Evolutionary conservation across 1,140 invertebrate species (phyloP), one percentile per base, ranked within the genome.

Genomic region (Portunus trituberculatus): DNA sequence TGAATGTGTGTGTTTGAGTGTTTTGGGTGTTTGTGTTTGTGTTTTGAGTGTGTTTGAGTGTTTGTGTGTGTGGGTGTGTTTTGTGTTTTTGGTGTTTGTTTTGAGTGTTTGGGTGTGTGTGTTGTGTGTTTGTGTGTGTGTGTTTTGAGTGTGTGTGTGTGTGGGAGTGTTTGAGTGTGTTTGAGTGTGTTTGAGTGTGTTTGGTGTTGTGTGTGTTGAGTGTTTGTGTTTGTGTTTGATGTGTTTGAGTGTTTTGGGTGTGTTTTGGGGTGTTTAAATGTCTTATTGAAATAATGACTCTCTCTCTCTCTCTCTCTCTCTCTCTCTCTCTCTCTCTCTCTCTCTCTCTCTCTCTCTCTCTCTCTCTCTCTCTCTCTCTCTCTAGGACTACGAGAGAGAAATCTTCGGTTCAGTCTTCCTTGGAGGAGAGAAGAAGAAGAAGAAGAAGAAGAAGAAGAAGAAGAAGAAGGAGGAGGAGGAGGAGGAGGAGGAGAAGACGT

Each of bases 391-490:
- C 28, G 52, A 48, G 46, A 52, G 45, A 46, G 89, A 59, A 28
- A 88, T 84, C 7, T 84, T 93, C 28, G 92, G 82, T 1, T 93
- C 46, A 10, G 92, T 93, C 8, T 86, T 87, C 12, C 59, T 84
- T 4, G 82, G 92, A 84, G 32, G 14, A 20, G 32, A 12, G 25
- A 83, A 31, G 20, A 83, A 46, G n/a, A 86, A 90, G 29, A 14
- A 6, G 31, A 91, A n/a, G 67, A 76, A n/a, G 20, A 76, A 20
- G 67, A 76, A n/a, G 67, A n/a, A 10, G 12, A 25, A 91, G 20
- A 25, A 76, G 8, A 25, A 76, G 67, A 25, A 76, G 67, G 67
- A 59, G 52, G 52, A 59, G 52, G 52, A 59, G 6, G 39, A 39
- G 39, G 39, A 39, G 39, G 39, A 39, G 39, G 1, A 59, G 52